phyloP scores from a whole-genome alignment of 1,140 invertebrate genomes.

The Colletes latitarsis region DNA sequence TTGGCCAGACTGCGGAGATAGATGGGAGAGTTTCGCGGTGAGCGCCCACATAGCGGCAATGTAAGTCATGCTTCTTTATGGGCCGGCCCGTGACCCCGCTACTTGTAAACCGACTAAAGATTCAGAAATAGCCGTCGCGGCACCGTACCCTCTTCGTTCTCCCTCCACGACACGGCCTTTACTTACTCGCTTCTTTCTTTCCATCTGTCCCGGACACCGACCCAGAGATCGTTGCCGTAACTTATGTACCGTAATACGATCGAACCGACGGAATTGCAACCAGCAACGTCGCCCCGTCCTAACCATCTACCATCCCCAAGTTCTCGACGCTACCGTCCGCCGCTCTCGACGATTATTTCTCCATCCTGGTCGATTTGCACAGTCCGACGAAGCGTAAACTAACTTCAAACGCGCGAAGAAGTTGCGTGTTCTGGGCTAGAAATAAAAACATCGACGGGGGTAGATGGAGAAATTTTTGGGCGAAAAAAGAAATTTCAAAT shows the following conservation, averaged over 20 bases:
- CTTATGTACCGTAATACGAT: constrained; percentile 68
- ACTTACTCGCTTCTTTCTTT: constrained; percentile 1
- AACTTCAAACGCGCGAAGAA: too few relatives aligned
- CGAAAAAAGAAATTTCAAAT: too few relatives aligned
- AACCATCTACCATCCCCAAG: neutral
- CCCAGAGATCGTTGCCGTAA: constrained; percentile 58
- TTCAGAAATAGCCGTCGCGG: constrained; percentile 76
- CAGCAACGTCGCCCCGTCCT: constrained; percentile 12
- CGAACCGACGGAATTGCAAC: constrained; percentile 62
- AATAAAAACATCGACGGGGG: too few relatives aligned
- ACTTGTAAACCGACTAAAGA: constrained; percentile 80
- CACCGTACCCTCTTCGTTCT: constrained; percentile 52
- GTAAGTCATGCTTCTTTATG: constrained; percentile 81
- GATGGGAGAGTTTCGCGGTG: constrained; percentile 76
- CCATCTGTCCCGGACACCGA: constrained; percentile 16
- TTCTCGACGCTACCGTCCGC: neutral
- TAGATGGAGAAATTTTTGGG: too few relatives aligned
- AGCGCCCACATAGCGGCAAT: constrained; percentile 76
- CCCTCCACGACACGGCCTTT: constrained; percentile 6
- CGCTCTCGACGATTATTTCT: neutral
- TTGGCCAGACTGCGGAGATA: constrained; percentile 67
- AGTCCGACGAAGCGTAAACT: neutral
- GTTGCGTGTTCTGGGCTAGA: too few relatives aligned
- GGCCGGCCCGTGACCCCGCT: constrained; percentile 77
- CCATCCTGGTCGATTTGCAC: neutral